phyloP scores from a whole-genome alignment of 1,140 invertebrate species.

The Rhizoglyphus robini region DNA sequence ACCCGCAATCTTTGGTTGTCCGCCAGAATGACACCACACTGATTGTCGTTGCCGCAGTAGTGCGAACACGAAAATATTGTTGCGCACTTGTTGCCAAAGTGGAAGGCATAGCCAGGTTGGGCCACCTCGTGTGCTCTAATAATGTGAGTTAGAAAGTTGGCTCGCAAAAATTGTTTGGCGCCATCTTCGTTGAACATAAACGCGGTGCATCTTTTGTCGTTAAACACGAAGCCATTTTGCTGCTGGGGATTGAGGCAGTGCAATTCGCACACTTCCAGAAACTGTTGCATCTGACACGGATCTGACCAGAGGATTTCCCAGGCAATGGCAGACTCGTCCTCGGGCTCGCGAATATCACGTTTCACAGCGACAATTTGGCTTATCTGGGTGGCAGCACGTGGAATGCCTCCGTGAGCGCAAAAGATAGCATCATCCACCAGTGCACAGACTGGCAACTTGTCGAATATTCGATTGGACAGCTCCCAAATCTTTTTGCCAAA shows the following conservation, averaged over 20 bases:
- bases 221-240: slow-evolving; percentile 46
- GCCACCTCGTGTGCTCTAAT: slow-evolving; percentile 57
- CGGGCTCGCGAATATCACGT: slow-evolving; percentile 45
- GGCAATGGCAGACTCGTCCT: slow-evolving; percentile 46
- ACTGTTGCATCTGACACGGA: slow-evolving; percentile 39
- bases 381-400: slow-evolving; percentile 37
- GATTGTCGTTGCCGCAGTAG: too few species aligned
- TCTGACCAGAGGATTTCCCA: too few species aligned
- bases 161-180: slow-evolving; percentile 47
- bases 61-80: too few species aligned
- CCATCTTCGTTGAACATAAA: slow-evolving; percentile 53
- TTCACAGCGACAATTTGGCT: slow-evolving; percentile 36
- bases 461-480: slow-evolving; percentile 52
- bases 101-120: background rate
- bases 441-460: slow-evolving; percentile 52
- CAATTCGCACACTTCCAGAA: slow-evolving; percentile 4
- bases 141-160: slow-evolving; percentile 50
- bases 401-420: slow-evolving; percentile 59
- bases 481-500: slow-evolving; percentile 49
- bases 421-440: slow-evolving; percentile 54
- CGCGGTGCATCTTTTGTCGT: slow-evolving; percentile 50
- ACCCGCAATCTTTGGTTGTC: slow-evolving; percentile 32
- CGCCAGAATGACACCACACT: too few species aligned
- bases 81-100: too few species aligned
- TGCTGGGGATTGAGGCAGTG: background rate